These are phyloP conservation scores for human (Homo sapiens) DNA, from an alignment of 2,113 vertebrate genomes.

Conservation along the genomic window GRCh38 chr1:45799501-45800000, in stretches of 20 bases:
- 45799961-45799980: constrained; percentile 22
- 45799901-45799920: constrained; percentile 33
- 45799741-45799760: background rate
- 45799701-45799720: background rate
- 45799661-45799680: background rate
- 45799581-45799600: background rate
- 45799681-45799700: constrained; percentile 13
- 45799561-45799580: background rate
- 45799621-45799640: constrained; percentile 5
- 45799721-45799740: background rate
- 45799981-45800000: background rate
- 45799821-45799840: background rate
- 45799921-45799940: background rate
- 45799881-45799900: background rate
- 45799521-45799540: background rate
- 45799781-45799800: background rate
- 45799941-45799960: constrained; percentile 11
- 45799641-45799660: background rate
- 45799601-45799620: background rate
- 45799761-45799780: constrained; percentile 5
- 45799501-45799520: background rate
- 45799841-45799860: constrained; percentile 21
- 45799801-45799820: background rate
- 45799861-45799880: constrained; percentile 15
- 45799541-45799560: background rate